Evolutionary conservation across 2,113 vertebrate species (phyloP).

Genomic region (Sinocyclocheilus rhinocerous): DNA sequence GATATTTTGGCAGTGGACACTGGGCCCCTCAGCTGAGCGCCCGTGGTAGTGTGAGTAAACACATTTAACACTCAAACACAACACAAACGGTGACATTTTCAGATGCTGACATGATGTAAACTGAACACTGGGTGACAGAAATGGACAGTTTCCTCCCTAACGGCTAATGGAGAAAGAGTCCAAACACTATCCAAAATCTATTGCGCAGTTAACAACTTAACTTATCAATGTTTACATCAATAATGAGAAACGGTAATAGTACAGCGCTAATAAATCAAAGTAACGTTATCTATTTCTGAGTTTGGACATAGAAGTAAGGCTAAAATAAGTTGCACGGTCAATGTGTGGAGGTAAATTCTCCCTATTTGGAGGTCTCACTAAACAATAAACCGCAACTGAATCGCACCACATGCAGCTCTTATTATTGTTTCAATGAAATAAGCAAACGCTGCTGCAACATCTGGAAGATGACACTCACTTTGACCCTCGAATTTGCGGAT

Average conservation of each 20-base stretch:
- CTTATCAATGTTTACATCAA: slow-evolving; percentile 13
- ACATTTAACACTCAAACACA: slow-evolving; percentile 26
- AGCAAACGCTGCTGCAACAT: not conserved
- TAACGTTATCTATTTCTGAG: not conserved
- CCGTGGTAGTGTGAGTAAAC: slow-evolving; percentile 17
- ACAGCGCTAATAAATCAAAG: not conserved
- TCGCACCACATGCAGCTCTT: not conserved
- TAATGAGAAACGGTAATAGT: not conserved
- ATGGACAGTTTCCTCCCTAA: not conserved
- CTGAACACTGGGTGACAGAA: not conserved
- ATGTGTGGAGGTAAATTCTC: not conserved
- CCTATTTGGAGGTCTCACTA: not conserved
- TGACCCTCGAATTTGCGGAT: slow-evolving; percentile 99
- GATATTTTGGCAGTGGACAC: slow-evolving; percentile 1
- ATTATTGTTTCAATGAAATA: not conserved
- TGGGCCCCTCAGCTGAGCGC: slow-evolving; percentile 8
- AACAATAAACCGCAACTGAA: not conserved
- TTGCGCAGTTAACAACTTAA: slow-evolving; percentile 5
- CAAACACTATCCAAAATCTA: slow-evolving; percentile 20
- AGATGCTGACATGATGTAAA: slow-evolving; percentile 5
- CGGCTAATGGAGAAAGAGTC: not conserved
- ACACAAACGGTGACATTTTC: not conserved
- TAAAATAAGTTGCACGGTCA: not conserved
- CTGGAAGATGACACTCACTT: slow-evolving; percentile 83
- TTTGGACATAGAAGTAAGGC: not conserved